Percentiles rank a stretch among this genome's conserved stretches.
These are phyloP conservation scores for Lepisosteus oculatus DNA, from an alignment of 2,113 vertebrate species.

Conservation along the genomic window DNA sequence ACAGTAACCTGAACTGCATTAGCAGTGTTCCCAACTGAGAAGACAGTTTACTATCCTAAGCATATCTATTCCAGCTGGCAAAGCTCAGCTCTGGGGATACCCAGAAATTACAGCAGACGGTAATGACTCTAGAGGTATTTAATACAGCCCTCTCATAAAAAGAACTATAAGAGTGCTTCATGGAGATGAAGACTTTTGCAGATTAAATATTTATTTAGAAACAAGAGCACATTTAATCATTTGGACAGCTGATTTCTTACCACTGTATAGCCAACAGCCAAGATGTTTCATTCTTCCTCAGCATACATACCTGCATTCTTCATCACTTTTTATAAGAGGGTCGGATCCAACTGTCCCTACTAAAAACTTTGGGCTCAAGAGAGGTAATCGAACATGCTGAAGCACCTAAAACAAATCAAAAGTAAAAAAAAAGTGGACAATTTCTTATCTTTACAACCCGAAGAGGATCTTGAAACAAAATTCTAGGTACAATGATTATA, in stretches of 20 bases:
- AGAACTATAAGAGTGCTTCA: no score
- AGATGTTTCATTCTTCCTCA: neutral
- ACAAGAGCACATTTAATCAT: no score
- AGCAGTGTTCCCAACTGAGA: neutral
- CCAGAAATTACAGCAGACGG: neutral
- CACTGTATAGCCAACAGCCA: no score
- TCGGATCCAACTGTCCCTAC: slow-evolving; percentile 97
- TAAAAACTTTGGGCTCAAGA: slow-evolving; percentile 95
- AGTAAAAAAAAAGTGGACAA: neutral
- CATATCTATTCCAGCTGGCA: neutral
- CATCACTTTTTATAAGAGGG: slow-evolving; percentile 96
- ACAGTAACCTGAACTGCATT: neutral
- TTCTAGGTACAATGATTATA: neutral
- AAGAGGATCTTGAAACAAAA: neutral
- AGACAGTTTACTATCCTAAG: neutral
- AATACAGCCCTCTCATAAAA: neutral
- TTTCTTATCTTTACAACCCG: neutral
- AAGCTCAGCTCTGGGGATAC: neutral
- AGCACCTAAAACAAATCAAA: slow-evolving; percentile 70
- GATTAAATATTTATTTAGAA: no score
- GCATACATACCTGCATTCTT: slow-evolving; percentile 85
- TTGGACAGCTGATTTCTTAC: no score
- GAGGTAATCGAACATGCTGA: slow-evolving; percentile 89
- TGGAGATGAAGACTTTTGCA: no score
- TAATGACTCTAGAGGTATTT: neutral